Evolutionary conservation across 2,113 vertebrate species (phyloP).

Genomic region (Tiliqua scincoides): DNA sequence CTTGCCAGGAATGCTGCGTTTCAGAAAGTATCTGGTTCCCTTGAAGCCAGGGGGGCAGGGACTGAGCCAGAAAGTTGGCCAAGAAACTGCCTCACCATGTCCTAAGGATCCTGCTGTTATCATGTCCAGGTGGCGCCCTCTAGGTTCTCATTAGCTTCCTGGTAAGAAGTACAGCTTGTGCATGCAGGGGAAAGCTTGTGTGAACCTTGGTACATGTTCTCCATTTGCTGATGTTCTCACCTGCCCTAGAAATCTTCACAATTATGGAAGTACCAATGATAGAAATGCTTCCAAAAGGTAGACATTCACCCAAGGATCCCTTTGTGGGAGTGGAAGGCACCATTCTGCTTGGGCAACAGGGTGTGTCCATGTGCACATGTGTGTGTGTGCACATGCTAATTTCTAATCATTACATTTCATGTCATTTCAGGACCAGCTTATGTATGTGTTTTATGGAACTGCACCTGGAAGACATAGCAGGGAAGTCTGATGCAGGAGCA

Average conservation of each 20-base stretch:
- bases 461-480: too few species aligned
- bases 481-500: too few species aligned
- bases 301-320: neutral
- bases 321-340: neutral
- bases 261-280: neutral
- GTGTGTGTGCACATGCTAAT: too few species aligned
- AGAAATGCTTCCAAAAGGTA: neutral
- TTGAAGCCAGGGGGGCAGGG: neutral
- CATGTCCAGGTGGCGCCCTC: neutral
- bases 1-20: neutral
- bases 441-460: too few species aligned
- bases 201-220: neutral
- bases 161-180: neutral
- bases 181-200: slow-evolving; percentile 33
- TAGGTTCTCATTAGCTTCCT: neutral
- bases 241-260: slow-evolving; percentile 22
- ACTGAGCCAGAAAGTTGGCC: neutral
- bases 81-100: neutral
- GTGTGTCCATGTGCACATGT: too few species aligned
- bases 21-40: neutral
- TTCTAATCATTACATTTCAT: too few species aligned
- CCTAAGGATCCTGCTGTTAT: neutral
- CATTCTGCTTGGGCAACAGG: too few species aligned
- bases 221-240: accelerated
- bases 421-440: too few species aligned